Conservation (phyloP, 2,888 invertebrate species). For the Argyresthia albistria region DNA sequence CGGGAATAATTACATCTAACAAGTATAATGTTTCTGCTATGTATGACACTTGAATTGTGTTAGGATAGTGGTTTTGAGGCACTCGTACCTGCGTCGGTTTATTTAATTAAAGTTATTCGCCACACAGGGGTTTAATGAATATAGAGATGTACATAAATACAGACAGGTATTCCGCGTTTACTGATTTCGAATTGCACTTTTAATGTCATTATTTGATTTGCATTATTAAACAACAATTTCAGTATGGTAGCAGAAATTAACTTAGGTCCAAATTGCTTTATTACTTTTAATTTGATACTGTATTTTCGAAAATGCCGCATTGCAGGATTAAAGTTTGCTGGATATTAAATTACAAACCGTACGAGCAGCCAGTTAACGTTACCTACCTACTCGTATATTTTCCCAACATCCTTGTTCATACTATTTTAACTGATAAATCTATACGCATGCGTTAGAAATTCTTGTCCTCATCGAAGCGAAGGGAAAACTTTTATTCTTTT, state of each 20-base stretch:
- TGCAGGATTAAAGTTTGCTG: constrained; percentile 43
- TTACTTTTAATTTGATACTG: constrained; percentile 18
- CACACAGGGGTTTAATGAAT: too few relatives aligned
- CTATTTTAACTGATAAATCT: too few relatives aligned
- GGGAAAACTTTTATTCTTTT: constrained; percentile 26
- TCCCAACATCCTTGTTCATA: too few relatives aligned
- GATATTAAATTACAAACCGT: constrained; percentile 27
- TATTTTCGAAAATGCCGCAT: constrained; percentile 36
- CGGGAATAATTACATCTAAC: neutral
- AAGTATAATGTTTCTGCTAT: constrained; percentile 15
- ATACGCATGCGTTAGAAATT: too few relatives aligned
- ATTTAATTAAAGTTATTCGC: too few relatives aligned
- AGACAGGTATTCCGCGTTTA: too few relatives aligned
- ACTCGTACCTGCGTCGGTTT: constrained; percentile 8
- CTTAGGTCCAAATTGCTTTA: constrained; percentile 1
- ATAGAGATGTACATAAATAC: too few relatives aligned
- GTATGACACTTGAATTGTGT: too few relatives aligned
- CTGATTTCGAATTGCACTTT: too few relatives aligned
- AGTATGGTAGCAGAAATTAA: constrained; percentile 7
- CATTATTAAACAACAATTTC: neutral
- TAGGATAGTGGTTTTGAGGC: neutral
- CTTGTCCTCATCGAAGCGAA: too few relatives aligned
- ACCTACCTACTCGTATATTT: too few relatives aligned
- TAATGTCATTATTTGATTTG: too few relatives aligned
- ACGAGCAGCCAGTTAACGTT: neutral